Percentiles rank a stretch among this genome's conserved stretches.
Evolutionary conservation across 2,888 invertebrate species (phyloP).

Genomic region (Allolobophora icterica): DNA sequence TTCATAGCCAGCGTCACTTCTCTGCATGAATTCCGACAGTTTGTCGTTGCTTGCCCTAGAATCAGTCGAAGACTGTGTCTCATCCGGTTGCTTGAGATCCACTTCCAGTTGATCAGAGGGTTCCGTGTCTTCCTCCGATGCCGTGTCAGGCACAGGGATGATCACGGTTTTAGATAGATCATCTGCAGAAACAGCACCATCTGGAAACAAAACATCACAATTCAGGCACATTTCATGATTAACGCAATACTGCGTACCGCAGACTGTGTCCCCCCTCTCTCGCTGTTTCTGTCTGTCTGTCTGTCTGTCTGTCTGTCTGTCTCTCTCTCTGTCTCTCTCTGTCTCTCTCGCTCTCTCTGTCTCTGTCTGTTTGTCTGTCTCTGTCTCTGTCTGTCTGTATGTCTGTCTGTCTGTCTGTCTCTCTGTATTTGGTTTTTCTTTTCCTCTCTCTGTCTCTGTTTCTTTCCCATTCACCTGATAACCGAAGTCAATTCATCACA

Average conservation of each 20-base stretch:
- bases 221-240: too few relatives aligned
- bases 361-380: too few relatives aligned
- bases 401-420: too few relatives aligned
- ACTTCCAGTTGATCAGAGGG: not conserved
- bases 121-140: not conserved
- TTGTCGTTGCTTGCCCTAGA: not conserved
- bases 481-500: too few relatives aligned
- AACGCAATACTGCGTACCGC: too few relatives aligned
- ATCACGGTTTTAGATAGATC: not conserved
- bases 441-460: too few relatives aligned
- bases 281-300: too few relatives aligned
- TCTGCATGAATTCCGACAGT: not conserved
- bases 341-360: not conserved
- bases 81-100: not conserved
- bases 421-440: too few relatives aligned
- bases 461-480: too few relatives aligned
- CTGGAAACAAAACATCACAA: too few relatives aligned
- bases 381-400: too few relatives aligned
- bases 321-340: constrained; percentile 30
- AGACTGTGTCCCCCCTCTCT: too few relatives aligned
- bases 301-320: constrained; percentile 29
- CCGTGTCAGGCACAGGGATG: not conserved
- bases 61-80: not conserved
- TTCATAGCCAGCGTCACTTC: not conserved
- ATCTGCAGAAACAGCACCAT: not conserved